phyloP scores from a whole-genome alignment of 2,888 invertebrate genomes.

The Steinernema hermaphroditum region DNA sequence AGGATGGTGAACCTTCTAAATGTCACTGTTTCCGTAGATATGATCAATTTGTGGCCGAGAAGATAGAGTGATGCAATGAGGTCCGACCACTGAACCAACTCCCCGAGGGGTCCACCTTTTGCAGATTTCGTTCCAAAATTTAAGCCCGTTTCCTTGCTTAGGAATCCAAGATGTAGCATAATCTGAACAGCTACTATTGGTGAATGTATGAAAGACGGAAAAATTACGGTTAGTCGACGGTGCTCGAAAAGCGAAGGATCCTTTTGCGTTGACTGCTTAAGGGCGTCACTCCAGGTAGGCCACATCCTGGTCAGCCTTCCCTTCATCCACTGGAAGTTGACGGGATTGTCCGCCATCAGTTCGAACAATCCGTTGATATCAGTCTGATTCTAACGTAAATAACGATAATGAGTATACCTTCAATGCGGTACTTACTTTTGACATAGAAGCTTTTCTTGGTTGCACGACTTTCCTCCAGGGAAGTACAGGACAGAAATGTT shows the following conservation, averaged over 20 bases:
- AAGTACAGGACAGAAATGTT: conserved; percentile 67
- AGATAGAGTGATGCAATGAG: conserved; percentile 68
- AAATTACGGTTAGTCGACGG: not conserved
- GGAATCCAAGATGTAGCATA: conserved; percentile 68
- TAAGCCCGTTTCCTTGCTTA: conserved; percentile 68
- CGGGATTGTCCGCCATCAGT: conserved; percentile 65
- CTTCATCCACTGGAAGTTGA: conserved; percentile 68
- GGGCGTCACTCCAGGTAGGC: conserved; percentile 65
- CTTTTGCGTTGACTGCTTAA: not conserved
- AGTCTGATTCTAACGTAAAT: not conserved
- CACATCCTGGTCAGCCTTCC: conserved; percentile 67
- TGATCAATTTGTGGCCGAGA: conserved; percentile 68
- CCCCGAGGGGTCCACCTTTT: conserved; percentile 70
- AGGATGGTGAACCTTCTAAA: conserved; percentile 43
- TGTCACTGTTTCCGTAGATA: conserved; percentile 67
- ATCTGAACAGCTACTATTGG: conserved; percentile 57
- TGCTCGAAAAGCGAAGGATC: not conserved
- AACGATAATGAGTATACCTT: not conserved
- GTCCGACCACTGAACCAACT: conserved; percentile 70
- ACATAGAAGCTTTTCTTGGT: not conserved
- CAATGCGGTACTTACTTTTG: not conserved
- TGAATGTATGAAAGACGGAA: not conserved
- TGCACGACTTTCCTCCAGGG: not conserved
- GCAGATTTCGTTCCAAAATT: conserved; percentile 68
- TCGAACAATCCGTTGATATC: conserved; percentile 55